A percentile compares a stretch with the other conserved stretches of the same genome.
phyloP scores from a whole-genome alignment of 2,113 vertebrate species.

The Cichladusa arquata region DNA sequence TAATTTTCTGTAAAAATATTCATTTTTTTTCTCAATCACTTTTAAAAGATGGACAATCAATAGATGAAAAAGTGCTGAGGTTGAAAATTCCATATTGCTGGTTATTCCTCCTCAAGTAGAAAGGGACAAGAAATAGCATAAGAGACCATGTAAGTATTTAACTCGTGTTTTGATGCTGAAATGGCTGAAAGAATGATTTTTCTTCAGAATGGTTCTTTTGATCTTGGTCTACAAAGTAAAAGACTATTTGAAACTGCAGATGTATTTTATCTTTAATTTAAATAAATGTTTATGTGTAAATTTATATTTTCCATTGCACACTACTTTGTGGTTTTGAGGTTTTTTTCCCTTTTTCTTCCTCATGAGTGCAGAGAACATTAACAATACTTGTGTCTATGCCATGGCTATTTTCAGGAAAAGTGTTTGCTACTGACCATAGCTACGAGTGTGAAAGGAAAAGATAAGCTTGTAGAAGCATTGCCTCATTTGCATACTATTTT shows the following conservation, averaged over 20 bases:
- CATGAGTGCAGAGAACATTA: background rate
- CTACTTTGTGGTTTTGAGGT: background rate
- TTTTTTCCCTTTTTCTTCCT: background rate
- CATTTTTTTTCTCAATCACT: background rate
- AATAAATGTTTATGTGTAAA: background rate
- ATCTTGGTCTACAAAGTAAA: background rate
- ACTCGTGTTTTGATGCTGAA: background rate
- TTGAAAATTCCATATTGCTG: background rate
- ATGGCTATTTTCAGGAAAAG: background rate
- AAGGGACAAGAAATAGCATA: background rate
- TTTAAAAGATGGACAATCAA: background rate
- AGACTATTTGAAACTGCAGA: background rate
- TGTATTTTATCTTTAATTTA: background rate
- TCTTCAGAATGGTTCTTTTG: background rate
- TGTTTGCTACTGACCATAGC: background rate
- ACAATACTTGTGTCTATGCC: background rate
- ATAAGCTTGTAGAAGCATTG: constrained; percentile 27
- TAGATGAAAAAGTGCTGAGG: background rate
- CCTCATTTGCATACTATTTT: constrained; percentile 63
- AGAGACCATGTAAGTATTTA: background rate
- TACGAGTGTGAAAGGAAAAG: constrained; percentile 26
- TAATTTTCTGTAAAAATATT: background rate
- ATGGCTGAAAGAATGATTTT: background rate
- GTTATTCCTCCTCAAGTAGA: background rate
- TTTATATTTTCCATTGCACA: background rate